Evolutionary conservation across 2,113 vertebrate genomes (phyloP).

Genomic region (Proterorhinus semilunaris): DNA sequence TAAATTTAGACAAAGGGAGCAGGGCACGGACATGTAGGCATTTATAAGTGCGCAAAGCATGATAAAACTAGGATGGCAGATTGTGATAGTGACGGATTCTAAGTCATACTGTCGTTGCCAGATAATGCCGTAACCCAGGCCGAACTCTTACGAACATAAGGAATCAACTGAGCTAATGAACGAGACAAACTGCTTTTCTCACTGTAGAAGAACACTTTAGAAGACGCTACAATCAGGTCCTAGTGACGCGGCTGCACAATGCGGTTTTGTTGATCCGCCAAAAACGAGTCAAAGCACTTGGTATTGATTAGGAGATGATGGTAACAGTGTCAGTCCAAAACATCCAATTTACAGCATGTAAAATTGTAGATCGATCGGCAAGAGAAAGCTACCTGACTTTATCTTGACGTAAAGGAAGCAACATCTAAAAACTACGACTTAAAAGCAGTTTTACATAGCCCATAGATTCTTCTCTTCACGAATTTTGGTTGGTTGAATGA

Average conservation of each 20-base stretch:
- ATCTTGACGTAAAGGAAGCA: background rate
- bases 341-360: conserved; percentile 1
- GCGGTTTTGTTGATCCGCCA: conserved; percentile 33
- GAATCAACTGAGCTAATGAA: conserved; percentile 18
- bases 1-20: conserved; percentile 24
- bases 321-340: conserved; percentile 40
- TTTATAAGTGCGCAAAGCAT: conserved; percentile 44
- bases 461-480: background rate
- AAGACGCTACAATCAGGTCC: conserved; percentile 49
- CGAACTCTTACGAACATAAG: background rate
- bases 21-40: conserved; percentile 45
- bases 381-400: background rate
- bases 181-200: conserved; percentile 26
- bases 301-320: conserved; percentile 15
- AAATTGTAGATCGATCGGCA: background rate
- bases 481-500: no score
- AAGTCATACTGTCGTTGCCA: conserved; percentile 54
- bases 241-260: conserved; percentile 20
- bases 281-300: conserved; percentile 34
- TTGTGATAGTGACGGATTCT: conserved; percentile 30
- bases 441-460: background rate
- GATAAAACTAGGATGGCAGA: conserved; percentile 43
- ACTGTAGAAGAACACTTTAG: conserved; percentile 72
- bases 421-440: background rate
- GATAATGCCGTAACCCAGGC: conserved; percentile 41